Base-by-base conservation (phyloP, 2,797 vertebrate genomes). In the Hirundo rustica region DNA sequence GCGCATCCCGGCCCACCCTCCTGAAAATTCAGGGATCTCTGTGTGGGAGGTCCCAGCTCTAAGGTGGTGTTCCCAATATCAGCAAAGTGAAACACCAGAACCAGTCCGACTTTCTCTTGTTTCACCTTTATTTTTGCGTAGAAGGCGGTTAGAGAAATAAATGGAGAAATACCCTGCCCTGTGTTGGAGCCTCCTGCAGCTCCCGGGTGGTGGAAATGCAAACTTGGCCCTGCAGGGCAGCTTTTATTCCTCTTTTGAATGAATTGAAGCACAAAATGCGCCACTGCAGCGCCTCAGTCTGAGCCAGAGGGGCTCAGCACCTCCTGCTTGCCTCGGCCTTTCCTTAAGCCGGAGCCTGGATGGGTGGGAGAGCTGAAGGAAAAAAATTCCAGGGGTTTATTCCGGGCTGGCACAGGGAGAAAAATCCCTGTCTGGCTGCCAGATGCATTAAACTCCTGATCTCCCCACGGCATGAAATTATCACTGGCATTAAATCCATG, bases 401-500 rank as follows among this genome's bases (percentile, higher is more conserved):
- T 96, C 92, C 55, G 54, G 40, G 84, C 73, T 78, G 88, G 77
- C 88, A 85, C 71, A 62, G 71, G 93, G 92, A 95, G 87, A 76
- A 97, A 97, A 96, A 96, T 94, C 82, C 89, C 83, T 81, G 61
- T 72, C 51, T 92, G 76, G 26, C 91, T 95, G 92, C 94, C 91
- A 95, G 85, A 67, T 88, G 68, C 82, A 95, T 97, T 96, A 95
- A 97, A 97, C 47, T 62, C 83, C 85, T 89, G 72, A 89, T 94
- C 88, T 95, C 95, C 89, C 90, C 97, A 93, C 40, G 89, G 94
- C 92, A 92, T 91, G 74, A 96, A 97, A 97, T 97, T 90, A 97
- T 96, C 93, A 88, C 75, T 87, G 95, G 72, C 94, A 96, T 97
- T 97, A 96, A 95, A 97, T 95, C 89, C 93, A 51, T 96, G 97